These are phyloP conservation scores for Eristalis arbustorum DNA, from an alignment of 2,888 invertebrate species.

Conservation along the genomic window DNA sequence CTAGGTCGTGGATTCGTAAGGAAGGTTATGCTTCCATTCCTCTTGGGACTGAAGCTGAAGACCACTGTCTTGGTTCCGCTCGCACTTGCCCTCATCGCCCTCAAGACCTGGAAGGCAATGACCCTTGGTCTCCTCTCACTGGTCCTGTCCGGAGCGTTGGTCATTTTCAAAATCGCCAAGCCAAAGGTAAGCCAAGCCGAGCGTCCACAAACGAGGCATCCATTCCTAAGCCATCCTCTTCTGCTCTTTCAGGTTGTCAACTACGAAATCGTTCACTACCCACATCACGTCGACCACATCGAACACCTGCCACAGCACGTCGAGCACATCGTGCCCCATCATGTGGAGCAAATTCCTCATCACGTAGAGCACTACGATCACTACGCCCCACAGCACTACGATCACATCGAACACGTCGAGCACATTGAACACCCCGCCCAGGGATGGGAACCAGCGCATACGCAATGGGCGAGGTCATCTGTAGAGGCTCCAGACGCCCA, in stretches of 20 bases:
- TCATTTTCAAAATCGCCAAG: slow-evolving; percentile 92
- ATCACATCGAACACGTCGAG: slow-evolving; percentile 80
- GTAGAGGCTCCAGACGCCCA: slow-evolving; percentile 80
- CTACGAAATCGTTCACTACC: slow-evolving; percentile 93
- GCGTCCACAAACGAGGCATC: not conserved
- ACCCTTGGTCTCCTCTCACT: slow-evolving; percentile 91
- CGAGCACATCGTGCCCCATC: slow-evolving; percentile 78
- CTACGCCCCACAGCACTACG: slow-evolving; percentile 79
- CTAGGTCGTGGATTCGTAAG: slow-evolving; percentile 90
- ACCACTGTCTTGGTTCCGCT: slow-evolving; percentile 91
- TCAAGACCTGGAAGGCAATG: slow-evolving; percentile 94
- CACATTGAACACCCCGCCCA: slow-evolving; percentile 81
- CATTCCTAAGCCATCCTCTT: not conserved
- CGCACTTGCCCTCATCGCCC: slow-evolving; percentile 89
- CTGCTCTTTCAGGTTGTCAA: slow-evolving; percentile 83
- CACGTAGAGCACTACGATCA: slow-evolving; percentile 81
- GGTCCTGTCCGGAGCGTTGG: slow-evolving; percentile 91
- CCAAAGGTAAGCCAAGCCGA: slow-evolving; percentile 83
- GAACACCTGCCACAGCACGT: slow-evolving; percentile 76
- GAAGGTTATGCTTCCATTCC: slow-evolving; percentile 91
- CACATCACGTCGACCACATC: slow-evolving; percentile 81
- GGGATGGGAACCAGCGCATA: slow-evolving; percentile 81
- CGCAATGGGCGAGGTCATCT: slow-evolving; percentile 84
- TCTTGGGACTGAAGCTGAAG: slow-evolving; percentile 92
- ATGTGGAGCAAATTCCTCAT: slow-evolving; percentile 74